Percentiles rank a stretch among this genome's conserved stretches.
Conservation (phyloP, 2,797 vertebrate genomes). For the Scarus forsteni region DNA sequence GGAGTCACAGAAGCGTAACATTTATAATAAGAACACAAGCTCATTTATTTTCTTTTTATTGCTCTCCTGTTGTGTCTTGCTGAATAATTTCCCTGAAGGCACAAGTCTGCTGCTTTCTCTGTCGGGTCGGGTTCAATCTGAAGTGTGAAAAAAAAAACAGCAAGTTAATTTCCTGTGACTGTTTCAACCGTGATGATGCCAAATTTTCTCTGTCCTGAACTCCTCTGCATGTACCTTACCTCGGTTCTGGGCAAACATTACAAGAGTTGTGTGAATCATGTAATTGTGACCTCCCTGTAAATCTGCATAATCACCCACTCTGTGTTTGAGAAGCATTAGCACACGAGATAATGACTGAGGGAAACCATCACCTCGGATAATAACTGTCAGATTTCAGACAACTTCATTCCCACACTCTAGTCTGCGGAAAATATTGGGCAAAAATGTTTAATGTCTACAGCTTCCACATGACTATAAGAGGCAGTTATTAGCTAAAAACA, state of each 20-base stretch:
- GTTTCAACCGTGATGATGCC: slow-evolving; percentile 10
- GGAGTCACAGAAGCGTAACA: not conserved
- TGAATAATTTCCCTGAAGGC: slow-evolving; percentile 7
- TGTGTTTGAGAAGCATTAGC: not conserved
- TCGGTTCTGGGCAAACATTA: not conserved
- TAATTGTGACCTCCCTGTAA: not conserved
- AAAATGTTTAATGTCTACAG: too few relatives aligned
- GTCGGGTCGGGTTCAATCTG: not conserved
- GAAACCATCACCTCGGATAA: not conserved
- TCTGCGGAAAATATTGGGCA: too few relatives aligned
- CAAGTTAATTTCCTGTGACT: slow-evolving; percentile 48
- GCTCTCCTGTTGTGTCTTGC: not conserved
- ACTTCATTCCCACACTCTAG: too few relatives aligned
- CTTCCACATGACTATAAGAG: too few relatives aligned
- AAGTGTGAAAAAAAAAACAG: slow-evolving; percentile 30
- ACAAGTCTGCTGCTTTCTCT: slow-evolving; percentile 41
- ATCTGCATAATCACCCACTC: not conserved
- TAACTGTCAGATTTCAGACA: too few relatives aligned
- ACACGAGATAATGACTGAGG: not conserved
- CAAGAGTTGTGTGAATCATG: not conserved
- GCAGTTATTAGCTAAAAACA: too few relatives aligned
- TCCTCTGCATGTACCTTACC: not conserved
- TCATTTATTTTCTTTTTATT: slow-evolving; percentile 13
- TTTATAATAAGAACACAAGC: slow-evolving; percentile 12
- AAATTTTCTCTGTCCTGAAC: slow-evolving; percentile 1